These are phyloP conservation scores for Drosophila asahinai DNA, from an alignment of 1,140 invertebrate genomes.

Conservation along the genomic window DNA sequence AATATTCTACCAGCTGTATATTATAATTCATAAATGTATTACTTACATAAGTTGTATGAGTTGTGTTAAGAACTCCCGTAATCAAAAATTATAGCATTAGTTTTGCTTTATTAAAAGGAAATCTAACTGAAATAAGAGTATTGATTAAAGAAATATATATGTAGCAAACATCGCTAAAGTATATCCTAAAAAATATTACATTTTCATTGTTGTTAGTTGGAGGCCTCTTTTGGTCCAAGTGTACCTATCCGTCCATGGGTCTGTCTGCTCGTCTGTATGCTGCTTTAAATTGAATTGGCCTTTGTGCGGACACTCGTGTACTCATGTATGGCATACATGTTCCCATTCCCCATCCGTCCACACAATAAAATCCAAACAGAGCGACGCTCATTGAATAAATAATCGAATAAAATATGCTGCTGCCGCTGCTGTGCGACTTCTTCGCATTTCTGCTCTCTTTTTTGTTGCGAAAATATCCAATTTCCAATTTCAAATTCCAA, in stretches of 20 bases:
- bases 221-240: conserved; percentile 1
- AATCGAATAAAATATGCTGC: conserved; percentile 75
- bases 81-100: too few relatives aligned
- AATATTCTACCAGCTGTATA: too few relatives aligned
- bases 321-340: conserved; percentile 71
- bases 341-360: conserved; percentile 50
- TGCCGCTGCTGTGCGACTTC: conserved; percentile 48
- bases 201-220: too few relatives aligned
- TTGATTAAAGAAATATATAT: too few relatives aligned
- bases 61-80: too few relatives aligned
- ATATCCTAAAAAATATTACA: too few relatives aligned
- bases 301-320: conserved; percentile 65
- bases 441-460: conserved; percentile 54
- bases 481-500: conserved; percentile 83
- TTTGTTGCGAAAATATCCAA: conserved; percentile 79
- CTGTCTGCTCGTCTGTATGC: conserved; percentile 22
- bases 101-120: too few relatives aligned
- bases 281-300: conserved; percentile 80
- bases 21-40: too few relatives aligned
- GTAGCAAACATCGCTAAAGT: too few relatives aligned
- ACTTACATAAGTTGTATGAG: too few relatives aligned
- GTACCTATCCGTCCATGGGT: conserved; percentile 14
- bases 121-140: too few relatives aligned
- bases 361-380: conserved; percentile 79
- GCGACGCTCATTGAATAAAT: conserved; percentile 81